phyloP scores from a whole-genome alignment of 2,113 vertebrate genomes.

The Poicephalus gulielmi region DNA sequence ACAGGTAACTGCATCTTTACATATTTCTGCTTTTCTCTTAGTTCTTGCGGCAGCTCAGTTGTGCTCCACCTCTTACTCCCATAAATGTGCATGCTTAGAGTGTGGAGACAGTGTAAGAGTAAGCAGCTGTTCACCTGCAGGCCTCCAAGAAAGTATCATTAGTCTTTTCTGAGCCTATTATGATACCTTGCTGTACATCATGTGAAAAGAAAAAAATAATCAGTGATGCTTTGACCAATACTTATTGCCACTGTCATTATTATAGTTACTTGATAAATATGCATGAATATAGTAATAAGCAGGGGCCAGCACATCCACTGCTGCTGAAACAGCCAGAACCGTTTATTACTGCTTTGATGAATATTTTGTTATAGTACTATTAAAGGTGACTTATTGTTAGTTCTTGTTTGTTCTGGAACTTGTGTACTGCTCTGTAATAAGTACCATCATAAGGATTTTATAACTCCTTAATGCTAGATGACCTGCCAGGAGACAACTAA shows the following conservation, averaged over 20 bases:
- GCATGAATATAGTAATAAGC: not conserved
- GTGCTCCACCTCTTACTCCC: not conserved
- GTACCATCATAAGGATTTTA: not conserved
- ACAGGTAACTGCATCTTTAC: not conserved
- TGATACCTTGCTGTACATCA: not conserved
- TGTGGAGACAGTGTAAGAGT: not conserved
- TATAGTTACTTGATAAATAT: not conserved
- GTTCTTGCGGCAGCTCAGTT: not conserved
- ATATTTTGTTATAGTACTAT: slow-evolving; percentile 24
- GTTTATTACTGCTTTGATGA: not conserved
- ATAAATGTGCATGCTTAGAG: not conserved
- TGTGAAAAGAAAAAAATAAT: not conserved
- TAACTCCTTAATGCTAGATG: not conserved
- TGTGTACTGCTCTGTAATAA: not conserved
- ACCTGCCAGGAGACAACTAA: not conserved
- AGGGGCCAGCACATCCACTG: not conserved
- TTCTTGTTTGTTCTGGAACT: not conserved
- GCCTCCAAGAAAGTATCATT: not conserved
- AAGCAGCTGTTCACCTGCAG: not conserved
- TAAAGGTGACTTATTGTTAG: slow-evolving; percentile 10
- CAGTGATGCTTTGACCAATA: not conserved
- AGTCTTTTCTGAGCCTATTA: not conserved
- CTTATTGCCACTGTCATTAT: not conserved
- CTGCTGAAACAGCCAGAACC: not conserved
- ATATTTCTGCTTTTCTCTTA: not conserved